Conservation (phyloP, 2,797 vertebrate species). For the Myiotriccus ornatus region DNA sequence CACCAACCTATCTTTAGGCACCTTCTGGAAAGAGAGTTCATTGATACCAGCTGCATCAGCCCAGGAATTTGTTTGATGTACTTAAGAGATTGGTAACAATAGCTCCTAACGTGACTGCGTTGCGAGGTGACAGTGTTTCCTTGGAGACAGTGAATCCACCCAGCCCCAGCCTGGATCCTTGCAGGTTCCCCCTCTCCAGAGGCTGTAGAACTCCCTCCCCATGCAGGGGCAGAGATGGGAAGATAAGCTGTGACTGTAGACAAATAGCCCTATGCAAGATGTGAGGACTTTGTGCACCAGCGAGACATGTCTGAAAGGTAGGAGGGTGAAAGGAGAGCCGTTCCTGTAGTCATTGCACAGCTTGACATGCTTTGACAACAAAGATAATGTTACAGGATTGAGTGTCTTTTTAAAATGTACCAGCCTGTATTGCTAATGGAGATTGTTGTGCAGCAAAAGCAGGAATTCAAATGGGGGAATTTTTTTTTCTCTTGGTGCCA, state of each 20-base stretch:
- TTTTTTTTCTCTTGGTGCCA: neutral
- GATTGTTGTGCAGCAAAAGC: neutral
- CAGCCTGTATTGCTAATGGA: neutral
- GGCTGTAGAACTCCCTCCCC: neutral
- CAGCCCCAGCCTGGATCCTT: conserved; percentile 30
- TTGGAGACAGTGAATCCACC: conserved; percentile 57
- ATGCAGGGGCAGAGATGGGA: conserved; percentile 21
- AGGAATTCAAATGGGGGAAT: neutral
- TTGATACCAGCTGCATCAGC: neutral
- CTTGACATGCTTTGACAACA: conserved; percentile 52
- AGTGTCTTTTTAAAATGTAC: conserved; percentile 53
- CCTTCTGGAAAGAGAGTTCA: neutral
- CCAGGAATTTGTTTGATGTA: conserved; percentile 63
- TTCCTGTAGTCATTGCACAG: conserved; percentile 31
- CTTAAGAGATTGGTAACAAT: conserved; percentile 63
- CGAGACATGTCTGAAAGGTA: conserved; percentile 93
- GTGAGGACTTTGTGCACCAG: conserved; percentile 49
- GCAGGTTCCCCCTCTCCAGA: conserved; percentile 8
- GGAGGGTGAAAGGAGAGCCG: conserved; percentile 62
- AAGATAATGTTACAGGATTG: conserved; percentile 69
- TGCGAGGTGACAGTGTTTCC: conserved; percentile 73
- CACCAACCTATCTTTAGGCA: conserved; percentile 5
- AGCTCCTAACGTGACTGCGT: conserved; percentile 62
- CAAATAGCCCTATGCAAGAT: conserved; percentile 48
- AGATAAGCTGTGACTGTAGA: conserved; percentile 47